phyloP scores from a whole-genome alignment of 2,113 vertebrate genomes.

The Nothoprocta perdicaria region DNA sequence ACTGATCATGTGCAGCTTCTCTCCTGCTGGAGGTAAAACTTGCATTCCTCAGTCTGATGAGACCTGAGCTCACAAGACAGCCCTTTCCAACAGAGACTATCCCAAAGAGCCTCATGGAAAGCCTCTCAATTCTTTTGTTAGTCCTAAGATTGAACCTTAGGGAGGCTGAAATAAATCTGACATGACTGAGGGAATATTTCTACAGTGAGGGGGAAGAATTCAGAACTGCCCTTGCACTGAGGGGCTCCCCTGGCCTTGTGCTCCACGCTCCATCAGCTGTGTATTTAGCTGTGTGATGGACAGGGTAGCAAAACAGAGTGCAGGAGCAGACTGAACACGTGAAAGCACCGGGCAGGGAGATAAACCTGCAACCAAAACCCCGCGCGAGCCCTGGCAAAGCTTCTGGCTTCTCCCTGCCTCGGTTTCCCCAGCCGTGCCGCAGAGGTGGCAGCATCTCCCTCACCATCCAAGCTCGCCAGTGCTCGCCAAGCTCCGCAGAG shows the following conservation, averaged over 20 bases:
- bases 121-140: not conserved
- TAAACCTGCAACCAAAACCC: not conserved
- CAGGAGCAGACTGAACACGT: not conserved
- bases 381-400: not conserved
- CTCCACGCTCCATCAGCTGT: not conserved
- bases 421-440: not conserved
- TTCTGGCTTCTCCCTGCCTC: not conserved
- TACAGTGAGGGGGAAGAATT: not conserved
- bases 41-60: not conserved
- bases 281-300: not conserved
- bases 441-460: not conserved
- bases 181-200: not conserved
- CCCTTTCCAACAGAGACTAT: not conserved
- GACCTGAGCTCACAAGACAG: not conserved
- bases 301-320: accelerated
- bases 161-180: not conserved
- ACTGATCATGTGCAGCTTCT: not conserved
- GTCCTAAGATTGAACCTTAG: not conserved
- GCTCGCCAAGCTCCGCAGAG: slow-evolving; percentile 1
- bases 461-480: not conserved
- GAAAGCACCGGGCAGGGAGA: not conserved
- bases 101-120: not conserved
- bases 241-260: not conserved
- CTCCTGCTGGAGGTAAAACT: not conserved
- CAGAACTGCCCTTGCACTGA: not conserved